Base-by-base conservation (phyloP, 1,140 invertebrate genomes). In the Phymastichus coffea region DNA sequence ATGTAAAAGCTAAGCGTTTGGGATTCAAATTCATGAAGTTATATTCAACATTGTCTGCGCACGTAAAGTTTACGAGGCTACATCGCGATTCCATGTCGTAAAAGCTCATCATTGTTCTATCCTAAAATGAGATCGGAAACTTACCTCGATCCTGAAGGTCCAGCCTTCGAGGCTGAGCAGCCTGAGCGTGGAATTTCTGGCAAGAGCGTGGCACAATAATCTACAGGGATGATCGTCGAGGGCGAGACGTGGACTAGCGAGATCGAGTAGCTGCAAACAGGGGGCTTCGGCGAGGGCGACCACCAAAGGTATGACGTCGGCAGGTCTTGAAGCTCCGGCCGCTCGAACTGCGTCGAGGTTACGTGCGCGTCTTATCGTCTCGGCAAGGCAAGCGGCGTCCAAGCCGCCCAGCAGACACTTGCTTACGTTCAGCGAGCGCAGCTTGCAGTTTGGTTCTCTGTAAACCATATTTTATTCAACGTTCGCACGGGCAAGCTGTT, bases 131-230 rank as follows among this genome's bases (percentile, higher is more conserved):
- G n/a, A n/a, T n/a, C n/a, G n/a, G n/a, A 9, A 14, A 63, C 73
- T 74, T 58, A 83, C 83, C 76, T 85, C 82, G 61, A 85, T 78
- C 55, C 82, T 74, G 51, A 84, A 81, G 17, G 80, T 84, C 83
- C 83, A 84, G 33, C 83, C 82, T 57, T 83, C 82, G 26, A 84
- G 67, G 53, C 79, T 81, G 15, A 85, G 73, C 4, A 84, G 70
- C 15, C 81, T 68, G 0, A 84, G 73, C 7, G 78, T 82, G 2
- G 66, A 70, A 64, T 84, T 84, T 48, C 80, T 80, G 7, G 77
- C 75, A 4, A 85, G 70, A 14, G 82, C 78, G 59, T 81, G 78
- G 40, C 81, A 80, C 1, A 82, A 72, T 17, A 84, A 72, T 53
- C 82, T 79, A 4, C 83, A 79, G n/a, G 81, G 81, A 62, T 79